Conservation (phyloP, 2,113 vertebrate species). For the Xyrauchen texanus region DNA sequence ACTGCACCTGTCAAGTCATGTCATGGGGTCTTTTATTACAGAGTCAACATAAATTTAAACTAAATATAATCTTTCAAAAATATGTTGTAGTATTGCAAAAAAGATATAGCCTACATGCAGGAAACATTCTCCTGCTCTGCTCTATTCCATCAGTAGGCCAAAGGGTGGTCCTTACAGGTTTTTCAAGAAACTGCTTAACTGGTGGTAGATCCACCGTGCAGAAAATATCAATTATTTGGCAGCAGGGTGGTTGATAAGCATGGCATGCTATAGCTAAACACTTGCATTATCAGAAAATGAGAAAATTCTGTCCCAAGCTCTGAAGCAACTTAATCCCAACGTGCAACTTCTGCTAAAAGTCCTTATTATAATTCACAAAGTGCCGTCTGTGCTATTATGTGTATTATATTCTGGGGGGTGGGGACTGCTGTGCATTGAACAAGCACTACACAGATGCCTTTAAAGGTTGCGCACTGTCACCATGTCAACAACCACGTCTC, state of each 20-base stretch:
- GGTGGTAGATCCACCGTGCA: neutral
- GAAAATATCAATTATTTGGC: constrained; percentile 7
- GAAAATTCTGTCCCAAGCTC: neutral
- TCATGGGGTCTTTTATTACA: no score
- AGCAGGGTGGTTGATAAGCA: neutral
- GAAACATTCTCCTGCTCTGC: neutral
- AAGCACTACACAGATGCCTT: no score
- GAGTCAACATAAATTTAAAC: no score
- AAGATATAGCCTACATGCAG: neutral
- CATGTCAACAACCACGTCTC: no score
- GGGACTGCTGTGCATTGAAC: no score
- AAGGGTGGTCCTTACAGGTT: neutral
- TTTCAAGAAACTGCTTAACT: neutral
- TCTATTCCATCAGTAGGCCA: neutral
- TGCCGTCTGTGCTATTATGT: neutral
- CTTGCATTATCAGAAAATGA: constrained; percentile 12
- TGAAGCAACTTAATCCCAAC: neutral
- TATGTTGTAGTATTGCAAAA: neutral
- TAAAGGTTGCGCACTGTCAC: no score
- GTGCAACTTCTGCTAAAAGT: neutral
- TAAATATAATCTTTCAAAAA: no score
- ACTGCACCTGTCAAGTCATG: no score
- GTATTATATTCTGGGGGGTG: no score
- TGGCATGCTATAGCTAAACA: constrained; percentile 1
- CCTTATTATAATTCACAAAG: neutral